Percentiles rank a stretch among this genome's conserved stretches.
These are phyloP conservation scores for Caenorhabditis wallacei DNA, from an alignment of 2,888 invertebrate genomes.

Conservation along the genomic window DNA sequence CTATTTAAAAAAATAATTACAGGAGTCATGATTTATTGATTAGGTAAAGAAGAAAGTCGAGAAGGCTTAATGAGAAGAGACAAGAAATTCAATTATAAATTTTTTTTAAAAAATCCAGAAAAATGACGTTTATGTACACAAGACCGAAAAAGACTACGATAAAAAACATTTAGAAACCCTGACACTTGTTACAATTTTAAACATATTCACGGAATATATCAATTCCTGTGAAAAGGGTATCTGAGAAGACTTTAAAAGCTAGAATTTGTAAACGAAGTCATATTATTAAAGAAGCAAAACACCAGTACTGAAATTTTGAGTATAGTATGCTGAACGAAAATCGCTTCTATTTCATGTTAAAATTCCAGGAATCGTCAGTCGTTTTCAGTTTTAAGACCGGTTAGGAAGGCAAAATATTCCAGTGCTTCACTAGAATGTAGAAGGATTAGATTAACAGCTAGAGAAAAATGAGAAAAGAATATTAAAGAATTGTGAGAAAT, in stretches of 20 bases:
- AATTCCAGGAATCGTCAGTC: constrained; percentile 11
- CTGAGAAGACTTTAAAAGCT: not conserved
- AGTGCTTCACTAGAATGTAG: constrained; percentile 34
- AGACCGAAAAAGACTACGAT: constrained; percentile 11
- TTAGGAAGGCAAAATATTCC: constrained; percentile 24
- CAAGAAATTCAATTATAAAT: not conserved
- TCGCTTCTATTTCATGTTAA: not conserved
- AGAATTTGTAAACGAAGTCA: not conserved
- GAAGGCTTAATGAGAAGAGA: not conserved
- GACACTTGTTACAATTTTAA: constrained; percentile 14
- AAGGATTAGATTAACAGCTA: constrained; percentile 12
- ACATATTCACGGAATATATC: not conserved
- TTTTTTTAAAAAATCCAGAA: constrained; percentile 14
- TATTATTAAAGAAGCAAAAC: constrained; percentile 15
- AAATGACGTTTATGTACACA: constrained; percentile 31
- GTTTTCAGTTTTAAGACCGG: constrained; percentile 16
- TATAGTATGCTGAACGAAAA: constrained; percentile 11
- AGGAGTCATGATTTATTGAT: constrained; percentile 32
- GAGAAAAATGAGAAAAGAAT: constrained; percentile 15
- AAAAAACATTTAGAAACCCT: constrained; percentile 21
- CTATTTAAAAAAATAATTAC: constrained; percentile 6
- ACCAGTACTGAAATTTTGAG: constrained; percentile 26
- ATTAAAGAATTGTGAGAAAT: constrained; percentile 1
- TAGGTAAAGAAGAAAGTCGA: constrained; percentile 6
- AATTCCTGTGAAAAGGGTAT: constrained; percentile 6